Evolutionary conservation across 2,113 vertebrate species (phyloP), one percentile per base, ranked within the genome.

Genomic region (Platichthys stellatus): DNA sequence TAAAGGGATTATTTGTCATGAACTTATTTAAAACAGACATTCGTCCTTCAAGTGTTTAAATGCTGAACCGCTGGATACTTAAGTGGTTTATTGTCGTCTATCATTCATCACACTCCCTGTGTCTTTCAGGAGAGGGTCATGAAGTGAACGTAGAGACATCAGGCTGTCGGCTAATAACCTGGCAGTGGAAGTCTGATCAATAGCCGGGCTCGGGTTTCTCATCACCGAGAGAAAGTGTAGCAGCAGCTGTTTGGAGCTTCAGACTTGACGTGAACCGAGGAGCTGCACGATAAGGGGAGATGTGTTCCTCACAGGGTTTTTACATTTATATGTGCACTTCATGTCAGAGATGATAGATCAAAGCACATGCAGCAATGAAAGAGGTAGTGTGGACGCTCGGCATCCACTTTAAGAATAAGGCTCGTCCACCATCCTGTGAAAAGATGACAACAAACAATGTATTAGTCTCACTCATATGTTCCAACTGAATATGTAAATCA

Each of bases 171-270:
- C 87, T 93, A 90, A 91, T 87, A 88, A 91, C 84, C 83, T 69
- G 78, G 47, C 65, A 82, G 81, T 78, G 77, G 83, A 89, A 80
- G 84, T 65, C 75, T 69, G 88, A 93, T 92, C 92, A 90, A 93
- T 93, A 92, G 83, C 51, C 23, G 47, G 75, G 90, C 84, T 93
- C 92, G 67, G 59, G 87, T 92, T 93, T 90, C 93, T 35, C 67
- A 83, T 82, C 76, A 58, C 74, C 58, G 56, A 69, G 77, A 80
- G 85, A 91, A 87, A 89, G 89, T 81, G 77, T 79, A 78, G 84
- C 73, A 82, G 88, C 92, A 92, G 90, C 89, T 93, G 92, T 85
- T 92, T 79, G 51, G 76, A 80, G 72, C 61, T 61, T 76, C 76
- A 76, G 9, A 76, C 69, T 74, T 63, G 67, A 90, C 66, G 72